phyloP scores from a whole-genome alignment of 2,888 invertebrate species.

The Polydrusus cervinus region DNA sequence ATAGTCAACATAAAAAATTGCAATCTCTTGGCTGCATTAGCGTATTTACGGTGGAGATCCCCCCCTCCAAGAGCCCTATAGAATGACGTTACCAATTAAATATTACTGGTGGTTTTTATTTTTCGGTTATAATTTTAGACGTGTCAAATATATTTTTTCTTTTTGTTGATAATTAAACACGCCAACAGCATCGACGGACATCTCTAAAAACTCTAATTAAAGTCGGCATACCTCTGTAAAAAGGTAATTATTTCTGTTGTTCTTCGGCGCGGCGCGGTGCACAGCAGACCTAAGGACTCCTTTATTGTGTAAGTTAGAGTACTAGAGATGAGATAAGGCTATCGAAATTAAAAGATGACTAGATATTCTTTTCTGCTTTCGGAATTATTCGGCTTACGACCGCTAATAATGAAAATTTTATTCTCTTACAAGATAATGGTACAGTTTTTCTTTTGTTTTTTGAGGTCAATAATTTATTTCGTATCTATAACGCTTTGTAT shows the following conservation, averaged over 20 bases:
- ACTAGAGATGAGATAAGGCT: background rate
- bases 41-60: too few relatives aligned
- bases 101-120: too few relatives aligned
- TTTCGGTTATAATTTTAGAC: background rate
- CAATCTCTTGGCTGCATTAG: too few relatives aligned
- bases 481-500: too few relatives aligned
- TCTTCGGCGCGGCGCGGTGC: slow-evolving; percentile 36
- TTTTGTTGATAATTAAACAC: slow-evolving; percentile 1
- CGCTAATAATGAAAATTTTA: too few relatives aligned
- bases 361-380: background rate
- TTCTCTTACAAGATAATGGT: too few relatives aligned
- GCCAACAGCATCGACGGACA: slow-evolving; percentile 17
- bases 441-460: too few relatives aligned
- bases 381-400: too few relatives aligned
- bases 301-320: slow-evolving; percentile 33
- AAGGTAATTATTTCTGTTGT: slow-evolving; percentile 46
- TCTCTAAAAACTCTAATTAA: slow-evolving; percentile 46
- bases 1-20: too few relatives aligned
- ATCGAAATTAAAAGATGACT: background rate
- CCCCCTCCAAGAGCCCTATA: too few relatives aligned
- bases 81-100: too few relatives aligned
- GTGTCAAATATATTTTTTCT: slow-evolving; percentile 3
- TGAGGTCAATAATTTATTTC: too few relatives aligned
- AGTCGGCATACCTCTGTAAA: slow-evolving; percentile 48
- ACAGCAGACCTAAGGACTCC: slow-evolving; percentile 43